Evolutionary conservation across 2,797 vertebrate genomes (phyloP), one percentile per base, ranked within the genome.

Genomic region (Margarornis squamiger): DNA sequence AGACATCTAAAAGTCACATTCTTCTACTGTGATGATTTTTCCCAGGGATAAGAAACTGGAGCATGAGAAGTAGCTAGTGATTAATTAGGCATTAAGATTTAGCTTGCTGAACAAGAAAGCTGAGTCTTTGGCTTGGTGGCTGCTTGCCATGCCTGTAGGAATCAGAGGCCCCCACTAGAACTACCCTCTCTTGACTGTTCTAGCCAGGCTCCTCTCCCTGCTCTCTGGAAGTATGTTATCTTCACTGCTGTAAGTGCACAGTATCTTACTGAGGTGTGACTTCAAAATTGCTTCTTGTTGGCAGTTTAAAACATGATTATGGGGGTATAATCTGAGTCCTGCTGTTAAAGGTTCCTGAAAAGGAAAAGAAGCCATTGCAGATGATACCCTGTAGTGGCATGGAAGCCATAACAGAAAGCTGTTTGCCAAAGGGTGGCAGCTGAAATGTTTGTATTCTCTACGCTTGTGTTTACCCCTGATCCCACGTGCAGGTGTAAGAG

Each of bases 271-370:
- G 78, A 91, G 68, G 38, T 86, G 39, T 80, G 78, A 86, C 87
- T 95, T 86, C 46, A 87, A 45, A 85, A 90, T 52, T 81, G 59
- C 73, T 55, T 75, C 83, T 94, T 68, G 16, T 41, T 94, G 90
- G 75, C 78, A 86, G 65, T 55, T 83, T 85, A 46, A 89, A 87
- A 32, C 51, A 20, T 38, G 57, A 24, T 75, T 80, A 54, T 67
- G n/a, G n/a, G 57, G 27, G 6, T 80, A 67, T 86, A 65, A 91
- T 59, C 74, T 4, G 27, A 74, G 57, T 85, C 57, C 84, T 86
- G 67, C 61, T 85, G 63, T 36, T 96, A 61, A 58, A 89, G 65
- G n/a, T 61, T 77, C 65, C 72, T 83, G 84, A 32, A 88, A 75
- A 82, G 87, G 61, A 79, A 54, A 65, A 74, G 43, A 51, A 2